These are phyloP conservation scores for Cotesia chilonis DNA, from an alignment of 1,140 invertebrate species.

Conservation along the genomic window DNA sequence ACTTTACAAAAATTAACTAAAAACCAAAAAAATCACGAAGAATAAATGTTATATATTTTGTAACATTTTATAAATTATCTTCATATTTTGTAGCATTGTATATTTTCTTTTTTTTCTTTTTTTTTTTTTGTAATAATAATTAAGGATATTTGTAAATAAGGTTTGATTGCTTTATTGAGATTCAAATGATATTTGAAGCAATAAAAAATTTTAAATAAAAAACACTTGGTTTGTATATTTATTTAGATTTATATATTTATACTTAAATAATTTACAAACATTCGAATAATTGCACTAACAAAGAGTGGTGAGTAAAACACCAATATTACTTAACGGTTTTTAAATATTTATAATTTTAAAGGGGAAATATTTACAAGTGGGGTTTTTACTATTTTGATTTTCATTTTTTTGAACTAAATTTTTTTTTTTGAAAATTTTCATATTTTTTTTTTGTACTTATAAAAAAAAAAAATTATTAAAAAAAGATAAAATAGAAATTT, in stretches of 20 bases:
- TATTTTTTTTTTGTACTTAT: no score
- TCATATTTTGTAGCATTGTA: neutral
- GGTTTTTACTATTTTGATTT: no score
- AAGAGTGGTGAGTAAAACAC: neutral
- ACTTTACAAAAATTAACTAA: neutral
- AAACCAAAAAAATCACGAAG: neutral
- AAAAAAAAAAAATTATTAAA: no score
- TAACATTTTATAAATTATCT: constrained; percentile 14
- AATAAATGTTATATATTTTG: constrained; percentile 4
- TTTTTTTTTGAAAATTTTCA: no score
- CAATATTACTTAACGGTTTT: neutral
- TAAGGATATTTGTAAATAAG: neutral
- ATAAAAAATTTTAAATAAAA: no score
- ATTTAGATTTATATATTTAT: neutral
- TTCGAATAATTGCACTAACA: neutral
- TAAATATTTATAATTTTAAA: no score
- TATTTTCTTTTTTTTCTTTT: neutral
- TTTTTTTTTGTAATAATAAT: neutral
- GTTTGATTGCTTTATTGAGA: no score
- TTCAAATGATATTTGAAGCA: no score
- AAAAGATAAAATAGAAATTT: no score
- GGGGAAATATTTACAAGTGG: no score
- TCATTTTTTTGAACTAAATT: no score
- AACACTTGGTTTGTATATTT: neutral
- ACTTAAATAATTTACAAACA: constrained; percentile 4